Evolutionary conservation across 2,888 invertebrate species (phyloP).

Genomic region (Shargacucullia verbasci): DNA sequence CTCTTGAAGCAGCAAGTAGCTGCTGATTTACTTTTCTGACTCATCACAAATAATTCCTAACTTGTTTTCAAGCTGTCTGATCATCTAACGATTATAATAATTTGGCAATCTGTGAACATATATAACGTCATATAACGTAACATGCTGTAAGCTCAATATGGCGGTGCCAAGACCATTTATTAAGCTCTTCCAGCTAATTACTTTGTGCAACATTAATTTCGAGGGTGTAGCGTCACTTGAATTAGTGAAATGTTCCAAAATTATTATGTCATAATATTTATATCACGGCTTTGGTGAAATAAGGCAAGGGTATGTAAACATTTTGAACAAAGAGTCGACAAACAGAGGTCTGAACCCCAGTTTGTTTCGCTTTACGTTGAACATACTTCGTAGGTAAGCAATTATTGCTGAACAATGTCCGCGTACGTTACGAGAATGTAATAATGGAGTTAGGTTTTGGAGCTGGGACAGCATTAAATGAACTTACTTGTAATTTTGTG

Average conservation of each 20-base stretch:
- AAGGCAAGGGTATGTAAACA: constrained; percentile 43
- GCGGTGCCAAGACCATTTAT: constrained; percentile 55
- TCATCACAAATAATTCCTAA: no score
- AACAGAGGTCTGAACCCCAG: constrained; percentile 10
- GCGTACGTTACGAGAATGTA: constrained; percentile 15
- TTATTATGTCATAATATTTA: constrained; percentile 50
- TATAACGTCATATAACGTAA: constrained; percentile 32
- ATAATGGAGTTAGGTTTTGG: constrained; percentile 22
- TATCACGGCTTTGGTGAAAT: constrained; percentile 29
- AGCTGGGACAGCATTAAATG: constrained; percentile 4
- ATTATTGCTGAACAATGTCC: constrained; percentile 37
- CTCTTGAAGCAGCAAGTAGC: no score
- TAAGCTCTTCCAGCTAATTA: constrained; percentile 59
- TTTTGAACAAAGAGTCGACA: constrained; percentile 37
- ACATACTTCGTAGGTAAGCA: constrained; percentile 28
- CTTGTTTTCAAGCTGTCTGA: background rate
- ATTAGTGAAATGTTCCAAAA: constrained; percentile 52
- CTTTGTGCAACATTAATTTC: constrained; percentile 58
- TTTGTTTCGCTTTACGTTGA: constrained; percentile 26
- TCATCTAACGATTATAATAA: constrained; percentile 12
- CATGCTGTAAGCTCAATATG: constrained; percentile 41
- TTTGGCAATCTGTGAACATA: constrained; percentile 30
- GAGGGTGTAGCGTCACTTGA: constrained; percentile 46
- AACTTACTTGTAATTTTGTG: background rate
- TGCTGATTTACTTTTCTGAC: no score